Percentiles rank a stretch among this genome's conserved stretches.
Conservation (phyloP, 2,888 invertebrate species). For the Heteromyza rotundicornis region DNA sequence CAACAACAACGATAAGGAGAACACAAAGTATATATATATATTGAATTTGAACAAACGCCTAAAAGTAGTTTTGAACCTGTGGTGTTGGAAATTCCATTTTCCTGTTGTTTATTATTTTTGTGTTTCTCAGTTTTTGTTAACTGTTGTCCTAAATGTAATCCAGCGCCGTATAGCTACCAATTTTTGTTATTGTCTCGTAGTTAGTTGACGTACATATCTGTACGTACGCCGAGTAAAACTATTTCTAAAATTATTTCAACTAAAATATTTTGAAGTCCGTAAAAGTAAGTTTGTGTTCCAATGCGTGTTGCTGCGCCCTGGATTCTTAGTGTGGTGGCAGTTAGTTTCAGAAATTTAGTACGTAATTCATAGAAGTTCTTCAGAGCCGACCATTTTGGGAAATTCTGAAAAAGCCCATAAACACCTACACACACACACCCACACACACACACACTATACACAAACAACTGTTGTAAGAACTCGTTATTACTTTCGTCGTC, state of each 20-base stretch:
- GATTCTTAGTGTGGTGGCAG: conserved; percentile 11
- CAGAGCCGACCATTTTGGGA: no score
- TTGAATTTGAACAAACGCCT: conserved; percentile 32
- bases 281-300: no score
- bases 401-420: neutral
- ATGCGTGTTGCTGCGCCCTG: neutral
- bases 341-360: neutral
- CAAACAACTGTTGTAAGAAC: neutral
- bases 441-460: conserved; percentile 24
- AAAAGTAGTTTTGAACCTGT: conserved; percentile 39
- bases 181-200: conserved; percentile 33
- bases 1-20: conserved; percentile 16
- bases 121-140: conserved; percentile 29
- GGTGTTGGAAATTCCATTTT: conserved; percentile 43
- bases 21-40: conserved; percentile 55
- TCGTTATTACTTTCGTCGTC: conserved; percentile 22
- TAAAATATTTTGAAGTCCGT: no score
- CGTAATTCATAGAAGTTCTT: no score
- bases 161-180: neutral
- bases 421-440: conserved; percentile 26
- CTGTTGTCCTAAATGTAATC: conserved; percentile 24
- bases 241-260: no score
- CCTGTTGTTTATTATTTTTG: conserved; percentile 17
- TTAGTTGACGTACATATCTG: conserved; percentile 38
- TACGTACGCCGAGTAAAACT: no score